These are phyloP conservation scores for Oryzias melastigma DNA, from an alignment of 2,113 vertebrate genomes.

Conservation along the genomic window DNA sequence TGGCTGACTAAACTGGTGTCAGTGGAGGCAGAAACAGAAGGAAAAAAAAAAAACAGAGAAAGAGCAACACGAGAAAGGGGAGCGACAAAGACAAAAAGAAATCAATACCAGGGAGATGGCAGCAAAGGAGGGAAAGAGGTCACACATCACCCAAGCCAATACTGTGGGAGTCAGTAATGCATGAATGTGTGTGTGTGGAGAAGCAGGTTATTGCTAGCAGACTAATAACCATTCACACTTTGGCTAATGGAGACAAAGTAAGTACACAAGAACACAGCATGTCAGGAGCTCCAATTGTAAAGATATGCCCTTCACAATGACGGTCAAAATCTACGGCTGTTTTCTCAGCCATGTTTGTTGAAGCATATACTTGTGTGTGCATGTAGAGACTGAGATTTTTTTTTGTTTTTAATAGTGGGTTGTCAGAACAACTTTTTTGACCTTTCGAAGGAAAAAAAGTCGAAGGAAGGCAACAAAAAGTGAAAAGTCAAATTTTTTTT, in stretches of 20 bases:
- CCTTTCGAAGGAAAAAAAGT: too few species aligned
- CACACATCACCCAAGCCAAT: constrained; percentile 69
- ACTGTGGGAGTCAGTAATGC: constrained; percentile 39
- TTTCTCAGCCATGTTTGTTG: too few species aligned
- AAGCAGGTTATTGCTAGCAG: constrained; percentile 56
- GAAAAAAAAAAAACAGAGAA: constrained; percentile 11
- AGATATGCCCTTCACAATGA: too few species aligned
- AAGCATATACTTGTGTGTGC: too few species aligned
- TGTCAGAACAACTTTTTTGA: too few species aligned
- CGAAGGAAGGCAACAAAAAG: too few species aligned
- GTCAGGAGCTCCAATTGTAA: constrained; percentile 44
- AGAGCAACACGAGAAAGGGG: constrained; percentile 45
- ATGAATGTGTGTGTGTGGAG: constrained; percentile 44
- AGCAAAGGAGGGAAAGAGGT: constrained; percentile 70
- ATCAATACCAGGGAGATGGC: constrained; percentile 68
- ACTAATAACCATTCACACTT: constrained; percentile 70
- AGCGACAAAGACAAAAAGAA: constrained; percentile 59
- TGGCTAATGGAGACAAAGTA: constrained; percentile 73
- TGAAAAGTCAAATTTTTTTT: too few species aligned
- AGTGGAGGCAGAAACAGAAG: constrained; percentile 24
- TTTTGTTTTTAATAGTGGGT: too few species aligned
- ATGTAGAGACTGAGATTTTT: too few species aligned
- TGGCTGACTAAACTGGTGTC: constrained; percentile 11
- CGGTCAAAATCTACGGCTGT: too few species aligned
- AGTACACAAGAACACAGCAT: constrained; percentile 52